Conservation (phyloP, 2,797 vertebrate species). For the Scyliorhinus canicula region DNA sequence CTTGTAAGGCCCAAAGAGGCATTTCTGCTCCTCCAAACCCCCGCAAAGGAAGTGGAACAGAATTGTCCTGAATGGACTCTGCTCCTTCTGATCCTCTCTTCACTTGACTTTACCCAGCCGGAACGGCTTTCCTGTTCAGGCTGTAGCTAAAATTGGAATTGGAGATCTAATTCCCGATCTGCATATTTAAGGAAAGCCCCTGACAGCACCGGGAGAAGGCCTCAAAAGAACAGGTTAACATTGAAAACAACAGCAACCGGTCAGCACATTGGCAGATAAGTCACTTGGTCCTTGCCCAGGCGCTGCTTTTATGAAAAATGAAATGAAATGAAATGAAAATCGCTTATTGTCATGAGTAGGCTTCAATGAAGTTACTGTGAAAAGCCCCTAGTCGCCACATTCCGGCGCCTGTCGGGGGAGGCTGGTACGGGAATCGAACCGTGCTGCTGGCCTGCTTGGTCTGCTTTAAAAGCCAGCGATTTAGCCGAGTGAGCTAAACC, state of each 20-base stretch:
- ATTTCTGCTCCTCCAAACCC: background rate
- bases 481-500: too few species aligned
- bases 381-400: too few species aligned
- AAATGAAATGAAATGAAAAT: too few species aligned
- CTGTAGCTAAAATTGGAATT: background rate
- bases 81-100: background rate
- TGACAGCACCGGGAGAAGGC: background rate
- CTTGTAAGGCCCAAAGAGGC: background rate
- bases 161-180: background rate
- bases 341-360: too few species aligned
- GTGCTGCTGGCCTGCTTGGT: too few species aligned
- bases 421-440: too few species aligned
- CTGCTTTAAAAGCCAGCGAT: too few species aligned
- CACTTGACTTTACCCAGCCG: background rate
- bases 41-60: background rate
- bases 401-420: too few species aligned
- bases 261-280: background rate
- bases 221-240: background rate
- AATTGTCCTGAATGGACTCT: background rate
- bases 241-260: background rate
- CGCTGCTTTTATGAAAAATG: too few species aligned
- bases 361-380: too few species aligned
- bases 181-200: background rate
- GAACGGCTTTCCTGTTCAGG: background rate
- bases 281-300: background rate